These are phyloP conservation scores for Thinocorus orbignyianus DNA, from an alignment of 2,113 vertebrate species.

Conservation along the genomic window DNA sequence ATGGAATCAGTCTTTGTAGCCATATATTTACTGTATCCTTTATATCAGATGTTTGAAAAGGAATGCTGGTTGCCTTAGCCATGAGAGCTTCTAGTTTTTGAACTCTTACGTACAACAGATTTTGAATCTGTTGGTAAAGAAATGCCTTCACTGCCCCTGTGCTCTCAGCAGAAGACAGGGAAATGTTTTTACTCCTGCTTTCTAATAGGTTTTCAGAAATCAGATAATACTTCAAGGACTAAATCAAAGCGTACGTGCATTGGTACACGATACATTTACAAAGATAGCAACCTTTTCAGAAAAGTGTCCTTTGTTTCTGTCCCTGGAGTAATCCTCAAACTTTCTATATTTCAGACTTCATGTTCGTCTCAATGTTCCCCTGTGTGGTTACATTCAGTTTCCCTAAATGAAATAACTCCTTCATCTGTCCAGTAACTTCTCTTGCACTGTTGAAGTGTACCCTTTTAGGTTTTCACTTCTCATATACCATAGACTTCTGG, in stretches of 20 bases:
- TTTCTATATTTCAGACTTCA: neutral
- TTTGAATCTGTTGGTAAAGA: neutral
- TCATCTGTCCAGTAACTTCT: neutral
- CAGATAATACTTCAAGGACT: neutral
- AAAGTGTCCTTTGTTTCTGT: neutral
- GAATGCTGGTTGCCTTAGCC: neutral
- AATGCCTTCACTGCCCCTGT: neutral
- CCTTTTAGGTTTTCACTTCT: neutral
- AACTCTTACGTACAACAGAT: neutral
- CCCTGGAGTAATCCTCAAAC: neutral
- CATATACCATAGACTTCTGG: neutral
- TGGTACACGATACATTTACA: neutral
- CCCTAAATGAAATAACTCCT: neutral
- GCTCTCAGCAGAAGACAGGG: neutral
- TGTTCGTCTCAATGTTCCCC: neutral
- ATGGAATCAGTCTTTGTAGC: neutral
- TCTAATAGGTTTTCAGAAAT: neutral
- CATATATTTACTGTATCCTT: neutral
- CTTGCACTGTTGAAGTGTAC: neutral
- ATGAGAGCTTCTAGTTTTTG: neutral
- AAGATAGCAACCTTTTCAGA: neutral
- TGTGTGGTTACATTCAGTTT: neutral
- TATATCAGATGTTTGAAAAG: fast-evolving
- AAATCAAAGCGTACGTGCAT: neutral
- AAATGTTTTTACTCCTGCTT: neutral